Conservation (phyloP, 2,113 vertebrate genomes). For the Myotis yumanensis region DNA sequence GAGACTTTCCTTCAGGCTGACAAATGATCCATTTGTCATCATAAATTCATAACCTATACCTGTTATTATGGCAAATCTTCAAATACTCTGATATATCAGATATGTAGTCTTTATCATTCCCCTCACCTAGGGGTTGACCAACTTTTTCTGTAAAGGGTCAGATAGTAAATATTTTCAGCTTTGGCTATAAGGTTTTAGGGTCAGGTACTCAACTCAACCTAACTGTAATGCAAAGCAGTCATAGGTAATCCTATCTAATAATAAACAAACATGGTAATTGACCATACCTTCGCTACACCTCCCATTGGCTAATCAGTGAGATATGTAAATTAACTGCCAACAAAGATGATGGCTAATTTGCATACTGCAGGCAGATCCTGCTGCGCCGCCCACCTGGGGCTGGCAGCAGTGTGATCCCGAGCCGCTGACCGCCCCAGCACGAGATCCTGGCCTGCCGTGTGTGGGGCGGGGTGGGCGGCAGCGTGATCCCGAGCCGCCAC, state of each 20-base stretch:
- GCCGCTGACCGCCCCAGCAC: too few species aligned
- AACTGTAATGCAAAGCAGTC: neutral
- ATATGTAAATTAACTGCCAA: too few species aligned
- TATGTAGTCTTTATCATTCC: neutral
- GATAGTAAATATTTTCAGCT: constrained; percentile 34
- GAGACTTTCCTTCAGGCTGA: constrained; percentile 6
- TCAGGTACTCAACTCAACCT: neutral
- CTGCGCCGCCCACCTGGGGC: too few species aligned
- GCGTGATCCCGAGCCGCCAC: too few species aligned
- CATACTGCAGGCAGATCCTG: too few species aligned
- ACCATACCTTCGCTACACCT: too few species aligned
- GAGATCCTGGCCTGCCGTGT: too few species aligned
- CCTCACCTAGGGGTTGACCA: neutral
- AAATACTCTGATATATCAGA: constrained; percentile 12
- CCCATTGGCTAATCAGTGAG: too few species aligned
- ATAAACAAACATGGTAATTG: too few species aligned
- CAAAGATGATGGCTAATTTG: too few species aligned
- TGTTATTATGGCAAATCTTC: neutral
- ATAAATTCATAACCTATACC: neutral
- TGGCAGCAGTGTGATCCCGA: too few species aligned
- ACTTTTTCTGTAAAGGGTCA: constrained; percentile 17
- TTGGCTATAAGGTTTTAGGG: neutral
- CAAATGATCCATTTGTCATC: constrained; percentile 35
- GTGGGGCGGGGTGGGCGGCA: too few species aligned
- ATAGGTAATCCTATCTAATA: neutral